Conservation (phyloP, 2,797 vertebrate species). For the Gambelia wislizenii region DNA sequence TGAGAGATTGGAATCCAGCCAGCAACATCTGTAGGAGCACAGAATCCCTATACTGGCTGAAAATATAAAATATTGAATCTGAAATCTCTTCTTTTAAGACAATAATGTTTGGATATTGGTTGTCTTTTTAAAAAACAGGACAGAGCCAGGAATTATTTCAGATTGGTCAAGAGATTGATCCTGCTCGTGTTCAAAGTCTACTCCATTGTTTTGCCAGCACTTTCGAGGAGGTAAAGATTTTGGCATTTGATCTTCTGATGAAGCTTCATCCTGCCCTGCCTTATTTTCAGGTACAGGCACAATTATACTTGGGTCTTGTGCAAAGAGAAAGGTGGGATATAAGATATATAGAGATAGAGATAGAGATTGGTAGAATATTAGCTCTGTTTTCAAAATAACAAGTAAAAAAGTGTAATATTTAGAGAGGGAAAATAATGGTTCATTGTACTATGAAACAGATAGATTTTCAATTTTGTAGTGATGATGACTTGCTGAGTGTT, state of each 20-base stretch:
- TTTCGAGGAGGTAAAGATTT: slow-evolving; percentile 93
- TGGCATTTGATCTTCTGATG: slow-evolving; percentile 86
- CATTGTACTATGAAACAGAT: not conserved
- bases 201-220: slow-evolving; percentile 91
- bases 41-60: not conserved
- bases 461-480: not conserved
- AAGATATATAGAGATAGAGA: no score
- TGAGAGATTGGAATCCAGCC: not conserved
- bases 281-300: slow-evolving; percentile 83
- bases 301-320: not conserved
- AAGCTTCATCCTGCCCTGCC: slow-evolving; percentile 83
- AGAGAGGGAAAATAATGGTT: not conserved
- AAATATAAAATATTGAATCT: slow-evolving; percentile 19
- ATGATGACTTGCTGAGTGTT: not conserved
- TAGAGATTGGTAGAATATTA: not conserved
- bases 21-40: not conserved
- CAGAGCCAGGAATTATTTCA: slow-evolving; percentile 77
- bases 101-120: not conserved
- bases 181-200: slow-evolving; percentile 82
- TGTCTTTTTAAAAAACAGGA: slow-evolving; percentile 67
- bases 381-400: not conserved
- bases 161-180: slow-evolving; percentile 83
- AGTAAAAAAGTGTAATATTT: not conserved
- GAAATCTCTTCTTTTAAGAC: slow-evolving; percentile 12
- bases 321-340: no score